phyloP scores from a whole-genome alignment of 2,113 vertebrate genomes.

The Hydrolagus affinis region DNA sequence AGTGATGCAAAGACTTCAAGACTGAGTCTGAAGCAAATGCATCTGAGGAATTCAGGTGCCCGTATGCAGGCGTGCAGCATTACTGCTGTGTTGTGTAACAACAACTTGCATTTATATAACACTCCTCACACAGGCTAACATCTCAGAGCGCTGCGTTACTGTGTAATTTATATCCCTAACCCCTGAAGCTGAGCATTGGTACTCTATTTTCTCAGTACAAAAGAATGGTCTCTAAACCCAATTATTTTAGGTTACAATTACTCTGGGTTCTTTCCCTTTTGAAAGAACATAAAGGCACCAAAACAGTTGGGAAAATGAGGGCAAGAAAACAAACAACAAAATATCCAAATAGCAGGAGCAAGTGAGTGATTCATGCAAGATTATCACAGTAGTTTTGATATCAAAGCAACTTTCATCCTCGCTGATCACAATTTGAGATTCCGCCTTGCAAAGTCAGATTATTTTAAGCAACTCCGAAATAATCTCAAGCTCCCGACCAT shows the following conservation, averaged over 20 bases:
- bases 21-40: too few relatives aligned
- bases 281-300: neutral
- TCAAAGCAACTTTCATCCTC: neutral
- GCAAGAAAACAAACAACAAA: too few relatives aligned
- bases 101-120: too few relatives aligned
- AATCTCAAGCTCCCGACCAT: neutral
- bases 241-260: neutral
- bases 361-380: neutral
- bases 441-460: neutral
- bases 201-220: neutral
- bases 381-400: neutral
- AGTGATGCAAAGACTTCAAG: neutral
- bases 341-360: neutral
- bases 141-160: too few relatives aligned
- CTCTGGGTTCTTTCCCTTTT: too few relatives aligned
- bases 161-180: too few relatives aligned
- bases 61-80: too few relatives aligned
- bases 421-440: neutral
- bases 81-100: too few relatives aligned
- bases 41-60: too few relatives aligned
- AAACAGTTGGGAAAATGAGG: neutral
- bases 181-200: too few relatives aligned
- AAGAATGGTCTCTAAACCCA: neutral
- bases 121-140: too few relatives aligned
- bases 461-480: neutral